Evolutionary conservation across 2,113 vertebrate species (phyloP).

Genomic region (Gallinago jamesoni): DNA sequence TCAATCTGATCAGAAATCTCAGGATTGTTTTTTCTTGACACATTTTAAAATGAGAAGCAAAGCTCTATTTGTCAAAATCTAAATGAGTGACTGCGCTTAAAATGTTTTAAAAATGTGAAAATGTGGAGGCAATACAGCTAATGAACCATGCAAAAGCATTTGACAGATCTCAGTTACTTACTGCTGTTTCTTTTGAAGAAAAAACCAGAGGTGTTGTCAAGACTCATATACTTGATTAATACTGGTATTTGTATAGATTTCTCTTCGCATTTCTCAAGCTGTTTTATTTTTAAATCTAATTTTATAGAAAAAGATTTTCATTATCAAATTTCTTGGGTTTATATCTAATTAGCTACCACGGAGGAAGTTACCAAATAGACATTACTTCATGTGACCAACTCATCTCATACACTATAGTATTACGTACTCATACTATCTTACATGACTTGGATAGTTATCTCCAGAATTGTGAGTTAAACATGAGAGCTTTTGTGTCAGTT

Average conservation of each 20-base stretch:
- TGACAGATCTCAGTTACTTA: slow-evolving; percentile 29
- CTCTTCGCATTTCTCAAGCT: neutral
- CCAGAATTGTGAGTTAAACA: neutral
- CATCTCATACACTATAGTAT: neutral
- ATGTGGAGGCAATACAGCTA: slow-evolving; percentile 56
- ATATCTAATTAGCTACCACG: neutral
- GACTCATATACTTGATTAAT: slow-evolving; percentile 16
- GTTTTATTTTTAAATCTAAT: neutral
- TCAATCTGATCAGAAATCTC: neutral
- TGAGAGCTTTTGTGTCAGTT: neutral
- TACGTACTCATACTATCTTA: neutral
- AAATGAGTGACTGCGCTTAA: slow-evolving; percentile 38
- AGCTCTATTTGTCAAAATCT: slow-evolving; percentile 35
- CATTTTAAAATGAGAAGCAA: slow-evolving; percentile 40
- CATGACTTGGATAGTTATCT: neutral
- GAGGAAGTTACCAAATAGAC: neutral
- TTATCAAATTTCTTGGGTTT: neutral
- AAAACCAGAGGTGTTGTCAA: slow-evolving; percentile 24
- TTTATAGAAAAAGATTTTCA: neutral
- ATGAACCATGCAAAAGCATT: slow-evolving; percentile 49
- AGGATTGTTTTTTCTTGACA: neutral
- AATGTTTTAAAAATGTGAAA: slow-evolving; percentile 37
- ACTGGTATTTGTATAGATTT: neutral
- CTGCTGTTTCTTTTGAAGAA: slow-evolving; percentile 14
- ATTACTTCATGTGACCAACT: neutral